Evolutionary conservation across 2,888 invertebrate species (phyloP), one percentile per base, ranked within the genome.

Genomic region (Argyra leucocephala): DNA sequence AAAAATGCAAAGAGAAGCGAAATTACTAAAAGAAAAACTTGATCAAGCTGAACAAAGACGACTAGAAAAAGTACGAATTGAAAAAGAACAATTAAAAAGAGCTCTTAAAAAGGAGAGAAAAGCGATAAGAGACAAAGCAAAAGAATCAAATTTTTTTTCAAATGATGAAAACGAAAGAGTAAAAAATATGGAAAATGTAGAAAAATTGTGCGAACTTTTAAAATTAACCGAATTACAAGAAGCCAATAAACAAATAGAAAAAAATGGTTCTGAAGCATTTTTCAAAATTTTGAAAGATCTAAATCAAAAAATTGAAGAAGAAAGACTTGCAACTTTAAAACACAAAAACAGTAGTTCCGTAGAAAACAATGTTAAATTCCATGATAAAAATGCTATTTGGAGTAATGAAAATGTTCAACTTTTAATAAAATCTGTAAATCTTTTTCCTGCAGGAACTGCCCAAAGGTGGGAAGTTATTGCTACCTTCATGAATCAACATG

Each of bases 401-500:
- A 85, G 85, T 18, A 86, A 87, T 63, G 91, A 90, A 67, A 93
- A 95, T 77, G 83, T 94, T 22, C 93, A 94, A 75, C 81, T 94
- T 61, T 83, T 99, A 3, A 95, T 98, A 64, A 99, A 99, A 80
- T 96, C 96, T 22, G 96, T 98, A 0, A 98, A 98, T 80, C 80
- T 98, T 5, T 99, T 97, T 78, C 99, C 99, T 0, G 96, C 97
- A 7, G 99, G 95, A 21, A 99, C 98, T 0, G 90, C 89, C 74
- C 91, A 94, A 75, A 85, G 95, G 59, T 91, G 92, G 92, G 94
- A 96, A 62, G 94, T 96, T 0, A 94, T 99, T 5, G 93, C 97
- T 0, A 91, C 93, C 75, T 99, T 96, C 76, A 87, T 99, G 65
- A 94, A 94, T 78, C 96, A 95, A 74, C 92, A 93, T 71, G 86